Evolutionary conservation across 2,888 invertebrate genomes (phyloP).

Genomic region (Copidosoma aretas): DNA sequence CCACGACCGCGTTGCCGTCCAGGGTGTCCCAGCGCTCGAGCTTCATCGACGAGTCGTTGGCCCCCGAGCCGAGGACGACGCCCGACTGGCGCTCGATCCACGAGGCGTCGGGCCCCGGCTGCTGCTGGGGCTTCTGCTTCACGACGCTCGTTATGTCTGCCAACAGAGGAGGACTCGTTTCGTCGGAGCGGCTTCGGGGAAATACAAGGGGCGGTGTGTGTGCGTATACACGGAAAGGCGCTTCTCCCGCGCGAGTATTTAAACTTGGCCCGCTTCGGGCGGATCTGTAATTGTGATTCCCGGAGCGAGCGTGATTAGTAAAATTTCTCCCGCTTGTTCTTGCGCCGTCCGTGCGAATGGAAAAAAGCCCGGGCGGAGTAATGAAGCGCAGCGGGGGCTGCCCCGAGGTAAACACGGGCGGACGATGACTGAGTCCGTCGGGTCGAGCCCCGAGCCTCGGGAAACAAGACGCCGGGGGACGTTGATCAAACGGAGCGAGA

Average conservation of each 20-base stretch:
- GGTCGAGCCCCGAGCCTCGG: constrained; percentile 8
- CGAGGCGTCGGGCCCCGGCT: constrained; percentile 18
- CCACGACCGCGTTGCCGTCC: constrained; percentile 52
- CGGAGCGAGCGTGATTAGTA: constrained; percentile 1
- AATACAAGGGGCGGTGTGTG: neutral
- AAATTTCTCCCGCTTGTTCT: neutral
- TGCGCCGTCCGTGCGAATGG: neutral
- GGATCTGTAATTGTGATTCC: constrained; percentile 25
- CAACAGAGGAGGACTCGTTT: constrained; percentile 6
- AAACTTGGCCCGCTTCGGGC: neutral
- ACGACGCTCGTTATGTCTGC: constrained; percentile 81
- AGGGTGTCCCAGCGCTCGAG: neutral
- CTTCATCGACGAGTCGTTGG: constrained; percentile 1
- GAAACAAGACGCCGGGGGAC: constrained; percentile 6
- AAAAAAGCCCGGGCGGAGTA: neutral
- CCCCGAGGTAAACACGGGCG: neutral
- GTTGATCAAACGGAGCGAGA: constrained; percentile 29
- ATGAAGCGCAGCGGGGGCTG: neutral
- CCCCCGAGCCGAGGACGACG: neutral
- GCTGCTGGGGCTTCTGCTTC: constrained; percentile 33
- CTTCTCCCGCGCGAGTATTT: neutral
- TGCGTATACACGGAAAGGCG: neutral
- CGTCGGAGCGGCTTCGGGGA: no score
- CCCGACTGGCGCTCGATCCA: neutral
- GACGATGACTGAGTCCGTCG: constrained; percentile 23